A percentile compares a stretch with the other conserved stretches of the same genome.
phyloP scores from a whole-genome alignment of 2,888 invertebrate genomes.

The Augochlorella aurata region DNA sequence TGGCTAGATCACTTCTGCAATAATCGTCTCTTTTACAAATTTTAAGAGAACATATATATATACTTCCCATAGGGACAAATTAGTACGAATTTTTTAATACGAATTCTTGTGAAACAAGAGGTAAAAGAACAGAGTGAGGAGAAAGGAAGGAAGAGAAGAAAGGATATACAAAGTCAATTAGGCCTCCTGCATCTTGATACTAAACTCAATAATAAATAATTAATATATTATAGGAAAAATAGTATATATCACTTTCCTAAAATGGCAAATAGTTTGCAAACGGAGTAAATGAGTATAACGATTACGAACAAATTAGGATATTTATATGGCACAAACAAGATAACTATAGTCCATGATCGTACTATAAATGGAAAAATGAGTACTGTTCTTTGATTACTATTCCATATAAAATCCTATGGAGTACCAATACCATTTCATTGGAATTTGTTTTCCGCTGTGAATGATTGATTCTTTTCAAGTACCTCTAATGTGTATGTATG shows the following conservation, averaged over 20 bases:
- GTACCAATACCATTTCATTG: constrained; percentile 12
- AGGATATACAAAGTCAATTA: constrained; percentile 42
- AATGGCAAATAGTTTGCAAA: constrained; percentile 49
- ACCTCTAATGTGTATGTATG: constrained; percentile 1
- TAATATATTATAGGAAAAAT: constrained; percentile 30
- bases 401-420: constrained; percentile 13
- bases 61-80: neutral
- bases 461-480: constrained; percentile 3
- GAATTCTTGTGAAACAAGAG: neutral
- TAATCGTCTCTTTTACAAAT: constrained; percentile 16
- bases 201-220: constrained; percentile 39
- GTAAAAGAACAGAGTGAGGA: neutral
- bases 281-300: constrained; percentile 23
- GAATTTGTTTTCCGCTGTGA: constrained; percentile 5
- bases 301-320: constrained; percentile 51
- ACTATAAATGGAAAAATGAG: constrained; percentile 9
- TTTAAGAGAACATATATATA: neutral
- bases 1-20: constrained; percentile 6
- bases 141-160: neutral
- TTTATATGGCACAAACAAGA: constrained; percentile 64
- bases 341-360: constrained; percentile 40
- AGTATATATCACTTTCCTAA: constrained; percentile 23
- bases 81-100: neutral
- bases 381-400: constrained; percentile 4
- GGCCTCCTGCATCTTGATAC: constrained; percentile 35